These are phyloP conservation scores for Grammomys surdaster DNA, from an alignment of 2,113 vertebrate species.

Conservation along the genomic window DNA sequence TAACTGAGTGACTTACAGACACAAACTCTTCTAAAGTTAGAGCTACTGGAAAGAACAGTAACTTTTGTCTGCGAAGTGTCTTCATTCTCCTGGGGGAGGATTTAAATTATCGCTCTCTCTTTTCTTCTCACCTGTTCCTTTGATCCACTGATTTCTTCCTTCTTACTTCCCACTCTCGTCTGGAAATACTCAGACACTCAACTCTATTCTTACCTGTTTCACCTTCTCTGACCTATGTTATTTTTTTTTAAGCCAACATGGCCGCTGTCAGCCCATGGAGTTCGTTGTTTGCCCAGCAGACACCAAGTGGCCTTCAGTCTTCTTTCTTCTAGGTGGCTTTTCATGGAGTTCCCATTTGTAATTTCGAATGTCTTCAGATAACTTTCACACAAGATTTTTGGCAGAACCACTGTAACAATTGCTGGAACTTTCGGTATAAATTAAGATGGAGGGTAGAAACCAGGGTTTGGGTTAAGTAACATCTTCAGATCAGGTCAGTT, in stretches of 20 bases:
- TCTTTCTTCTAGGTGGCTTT: not conserved
- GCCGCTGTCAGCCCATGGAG: not conserved
- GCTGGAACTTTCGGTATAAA: not conserved
- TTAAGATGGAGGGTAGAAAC: not conserved
- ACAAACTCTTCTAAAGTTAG: not conserved
- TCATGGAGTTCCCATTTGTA: conserved; percentile 14
- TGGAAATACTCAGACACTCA: not conserved
- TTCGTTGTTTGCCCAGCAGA: not conserved
- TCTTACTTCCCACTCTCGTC: not conserved
- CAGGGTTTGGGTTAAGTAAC: not conserved
- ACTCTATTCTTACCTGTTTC: not conserved
- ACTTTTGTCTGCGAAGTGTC: not conserved
- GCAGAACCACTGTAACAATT: not conserved
- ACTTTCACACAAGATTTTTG: conserved; percentile 45
- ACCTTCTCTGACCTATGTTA: conserved; percentile 11
- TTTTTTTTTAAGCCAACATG: not conserved
- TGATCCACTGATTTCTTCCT: not conserved
- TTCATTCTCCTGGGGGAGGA: not conserved
- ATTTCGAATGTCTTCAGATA: not conserved
- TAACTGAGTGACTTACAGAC: not conserved
- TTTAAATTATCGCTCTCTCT: not conserved
- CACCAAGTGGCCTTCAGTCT: not conserved
- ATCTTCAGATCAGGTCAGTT: not conserved
- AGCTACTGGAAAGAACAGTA: not conserved
- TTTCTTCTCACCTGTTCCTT: not conserved